Evolutionary conservation across 1,140 invertebrate genomes (phyloP), one percentile per base, ranked within the genome.

Genomic region (Bombus ignitus): DNA sequence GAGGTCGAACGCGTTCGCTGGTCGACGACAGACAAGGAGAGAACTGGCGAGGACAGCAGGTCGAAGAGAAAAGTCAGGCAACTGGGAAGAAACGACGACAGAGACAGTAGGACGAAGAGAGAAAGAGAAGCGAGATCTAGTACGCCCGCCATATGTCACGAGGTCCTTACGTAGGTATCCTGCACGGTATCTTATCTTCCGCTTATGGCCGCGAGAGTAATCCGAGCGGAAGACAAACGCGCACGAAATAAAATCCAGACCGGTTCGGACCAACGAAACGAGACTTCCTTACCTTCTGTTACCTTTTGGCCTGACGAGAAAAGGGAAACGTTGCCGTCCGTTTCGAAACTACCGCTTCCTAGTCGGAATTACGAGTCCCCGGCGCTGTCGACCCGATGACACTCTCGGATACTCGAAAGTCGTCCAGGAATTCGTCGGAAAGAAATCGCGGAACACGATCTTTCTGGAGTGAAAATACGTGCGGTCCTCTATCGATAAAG

Each of bases 81-180:
- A 42, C 37, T n/a, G 32, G 57, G 72, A 28, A 70, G 37, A 13
- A 28, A 39, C 22, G 25, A 18, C 10, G 22, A 28, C 18, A 66
- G 59, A 3, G 25, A 39, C 18, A 10, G 13, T 15, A 9, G 28
- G 13, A 22, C 28, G 44, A 18, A n/a, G 68, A 66, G n/a, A n/a
- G 37, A 71, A 66, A 71, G 59, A 78, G 25, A 42, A 39, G 3
- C 6, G 75, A 78, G 39, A 22, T 65, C 75, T 84, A 70, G 88
- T 86, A 89, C 91, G 92, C 91, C 83, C 72, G 85, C 92, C 92
- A 92, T 92, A 92, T 92, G 92, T 92, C 92, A 92, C 87, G 77
- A 62, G 80, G 77, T 87, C 89, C 89, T 92, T 92, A 87, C 89
- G 76, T 83, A 35, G 84, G 83, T 90, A 88, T 89, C 90, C 87